phyloP scores from a whole-genome alignment of 2,113 vertebrate species.

The Petaurus breviceps region DNA sequence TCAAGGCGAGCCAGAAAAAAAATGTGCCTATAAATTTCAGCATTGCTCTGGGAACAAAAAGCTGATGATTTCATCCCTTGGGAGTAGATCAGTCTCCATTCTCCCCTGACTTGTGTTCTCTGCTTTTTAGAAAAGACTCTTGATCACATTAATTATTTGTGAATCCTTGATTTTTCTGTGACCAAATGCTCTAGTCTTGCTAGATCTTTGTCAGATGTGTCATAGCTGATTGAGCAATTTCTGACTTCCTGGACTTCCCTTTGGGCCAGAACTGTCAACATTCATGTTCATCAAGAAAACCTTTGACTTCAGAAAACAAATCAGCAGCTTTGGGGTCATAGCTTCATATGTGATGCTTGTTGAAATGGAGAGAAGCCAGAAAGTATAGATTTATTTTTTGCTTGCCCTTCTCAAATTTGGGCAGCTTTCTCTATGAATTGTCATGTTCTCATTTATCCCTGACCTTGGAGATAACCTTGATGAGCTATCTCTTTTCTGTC shows the following conservation, averaged over 20 bases:
- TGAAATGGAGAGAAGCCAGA: not conserved
- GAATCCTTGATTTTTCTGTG: constrained; percentile 26
- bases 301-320: constrained; percentile 34
- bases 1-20: not conserved
- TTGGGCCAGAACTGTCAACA: constrained; percentile 58
- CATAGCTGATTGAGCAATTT: constrained; percentile 60
- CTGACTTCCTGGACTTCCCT: constrained; percentile 49
- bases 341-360: constrained; percentile 18
- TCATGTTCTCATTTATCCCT: constrained; percentile 11
- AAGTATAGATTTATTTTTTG: not conserved
- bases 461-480: not conserved
- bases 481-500: constrained; percentile 22
- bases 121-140: constrained; percentile 47
- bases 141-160: constrained; percentile 42
- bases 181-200: constrained; percentile 53
- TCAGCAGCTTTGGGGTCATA: constrained; percentile 41
- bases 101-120: constrained; percentile 27
- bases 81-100: not conserved
- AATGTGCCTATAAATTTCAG: not conserved
- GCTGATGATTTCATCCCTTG: not conserved
- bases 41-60: not conserved
- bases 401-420: constrained; percentile 27
- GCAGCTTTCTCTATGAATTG: not conserved
- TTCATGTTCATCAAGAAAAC: constrained; percentile 56
- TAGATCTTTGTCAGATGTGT: constrained; percentile 56